Evolutionary conservation across 1,140 invertebrate species (phyloP).

Genomic region (Tigriopus japonicus): DNA sequence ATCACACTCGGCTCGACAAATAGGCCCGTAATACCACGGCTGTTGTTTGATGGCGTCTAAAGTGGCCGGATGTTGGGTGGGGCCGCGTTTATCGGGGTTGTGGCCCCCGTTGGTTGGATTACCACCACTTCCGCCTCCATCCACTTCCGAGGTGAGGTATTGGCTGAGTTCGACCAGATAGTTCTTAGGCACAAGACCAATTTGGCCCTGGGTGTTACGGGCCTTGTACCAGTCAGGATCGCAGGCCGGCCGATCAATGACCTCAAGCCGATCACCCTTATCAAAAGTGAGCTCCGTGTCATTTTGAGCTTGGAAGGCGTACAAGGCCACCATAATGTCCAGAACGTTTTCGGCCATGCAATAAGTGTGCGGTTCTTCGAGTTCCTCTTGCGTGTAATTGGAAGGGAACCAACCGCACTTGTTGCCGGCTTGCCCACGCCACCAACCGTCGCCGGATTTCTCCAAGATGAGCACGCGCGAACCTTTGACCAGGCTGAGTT

Average conservation of each 20-base stretch:
- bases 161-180: slow-evolving; percentile 56
- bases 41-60: slow-evolving; percentile 32
- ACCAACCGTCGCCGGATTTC: slow-evolving; percentile 99
- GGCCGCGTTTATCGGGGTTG: not conserved
- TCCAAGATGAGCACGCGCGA: slow-evolving; percentile 73
- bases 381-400: slow-evolving; percentile 87
- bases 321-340: slow-evolving; percentile 82
- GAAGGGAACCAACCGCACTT: slow-evolving; percentile 84
- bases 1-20: slow-evolving; percentile 86
- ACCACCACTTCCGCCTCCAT: not conserved
- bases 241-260: slow-evolving; percentile 76
- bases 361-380: slow-evolving; percentile 45
- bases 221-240: slow-evolving; percentile 98
- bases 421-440: slow-evolving; percentile 66
- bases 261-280: slow-evolving; percentile 83
- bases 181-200: slow-evolving; percentile 87
- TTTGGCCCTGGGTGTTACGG: slow-evolving; percentile 65
- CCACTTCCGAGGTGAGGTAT: slow-evolving; percentile 9
- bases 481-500: slow-evolving; percentile 59
- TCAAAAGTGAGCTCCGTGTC: slow-evolving; percentile 92
- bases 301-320: slow-evolving; percentile 79
- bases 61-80: not conserved
- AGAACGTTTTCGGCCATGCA: slow-evolving; percentile 79
- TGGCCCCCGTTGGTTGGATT: not conserved
- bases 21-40: slow-evolving; percentile 90